Base-by-base conservation (phyloP, 2,113 vertebrate genomes). In the Ammodramus savannarum region DNA sequence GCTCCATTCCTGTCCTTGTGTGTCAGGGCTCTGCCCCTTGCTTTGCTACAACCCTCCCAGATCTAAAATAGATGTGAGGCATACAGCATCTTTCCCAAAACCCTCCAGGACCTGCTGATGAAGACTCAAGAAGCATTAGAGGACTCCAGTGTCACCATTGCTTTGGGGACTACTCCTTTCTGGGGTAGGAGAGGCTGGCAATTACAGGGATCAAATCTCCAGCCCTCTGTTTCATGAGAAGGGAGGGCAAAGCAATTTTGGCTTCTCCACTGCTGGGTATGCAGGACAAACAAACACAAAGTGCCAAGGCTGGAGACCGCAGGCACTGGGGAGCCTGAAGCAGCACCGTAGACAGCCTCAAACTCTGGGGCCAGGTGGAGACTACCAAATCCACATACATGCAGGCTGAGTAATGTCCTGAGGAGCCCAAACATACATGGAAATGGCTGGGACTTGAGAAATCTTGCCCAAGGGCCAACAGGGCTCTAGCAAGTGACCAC, bases 231-330 rank as follows among this genome's bases (percentile, higher is more conserved):
- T 71, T 39, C 85, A 48, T 0, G 3, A 85, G 58, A 16, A 55
- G 44, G n/a, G 27, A 93, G 44, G 65, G 17, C 49, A 94, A 88
- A 85, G 63, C 81, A 85, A 71, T 87, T 97, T 79, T 82, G 75
- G 43, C 52, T 95, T 90, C 91, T 57, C 49, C 57, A 29, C 68
- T 39, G 21, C 34, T 2, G 10, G 54, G 17, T 89, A 21, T 11
- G 75, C 55, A 65, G 38, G 69, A 36, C 11, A 9, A 94, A 89
- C 71, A 86, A 72, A 78, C 58, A 67, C 38, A 6, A 44, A 67
- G 39, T 14, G 41, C 39, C 13, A 7, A 22, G 48, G 77, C 36
- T 82, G 43, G 58, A 63, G 32, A 34, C 75, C 0, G 0, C 13
- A 62, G 81, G 43, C 0, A 0, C 7, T 78, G 49, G 26, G 44